Percentiles rank a stretch among this genome's conserved stretches.
Evolutionary conservation across 1,140 invertebrate genomes (phyloP).

Genomic region (Ladona fulva): DNA sequence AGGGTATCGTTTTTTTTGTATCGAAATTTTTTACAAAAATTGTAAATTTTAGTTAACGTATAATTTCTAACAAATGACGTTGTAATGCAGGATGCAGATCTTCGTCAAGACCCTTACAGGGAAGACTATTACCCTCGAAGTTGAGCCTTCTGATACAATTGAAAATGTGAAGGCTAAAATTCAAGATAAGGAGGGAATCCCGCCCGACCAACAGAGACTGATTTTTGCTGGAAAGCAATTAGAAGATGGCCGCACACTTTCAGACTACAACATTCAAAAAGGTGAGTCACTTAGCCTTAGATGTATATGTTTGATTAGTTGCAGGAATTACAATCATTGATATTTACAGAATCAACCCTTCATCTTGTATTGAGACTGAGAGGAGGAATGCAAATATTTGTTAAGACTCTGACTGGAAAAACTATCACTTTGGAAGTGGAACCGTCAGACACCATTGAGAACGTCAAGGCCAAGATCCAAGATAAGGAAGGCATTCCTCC

Average conservation of each 20-base stretch:
- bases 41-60: no score
- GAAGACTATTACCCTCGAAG: slow-evolving; percentile 65
- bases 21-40: no score
- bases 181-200: slow-evolving; percentile 78
- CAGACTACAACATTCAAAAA: slow-evolving; percentile 73
- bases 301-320: no score
- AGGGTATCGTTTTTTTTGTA: no score
- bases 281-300: no score
- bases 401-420: slow-evolving; percentile 77
- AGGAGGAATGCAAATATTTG: slow-evolving; percentile 76
- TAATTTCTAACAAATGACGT: no score
- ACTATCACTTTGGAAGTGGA: slow-evolving; percentile 78
- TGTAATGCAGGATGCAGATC: slow-evolving; percentile 72
- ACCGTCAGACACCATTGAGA: slow-evolving; percentile 63
- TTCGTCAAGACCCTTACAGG: slow-evolving; percentile 64
- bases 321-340: no score
- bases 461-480: slow-evolving; percentile 70
- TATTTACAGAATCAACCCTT: slow-evolving; percentile 68
- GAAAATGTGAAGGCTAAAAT: slow-evolving; percentile 93
- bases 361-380: slow-evolving; percentile 78
- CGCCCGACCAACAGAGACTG: slow-evolving; percentile 61
- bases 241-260: slow-evolving; percentile 68
- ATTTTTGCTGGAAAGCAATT: slow-evolving; percentile 73
- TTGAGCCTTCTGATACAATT: slow-evolving; percentile 79
- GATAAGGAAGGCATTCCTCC: slow-evolving; percentile 47